Conservation (phyloP, 2,113 vertebrate species). For the Pungitius pungitius region DNA sequence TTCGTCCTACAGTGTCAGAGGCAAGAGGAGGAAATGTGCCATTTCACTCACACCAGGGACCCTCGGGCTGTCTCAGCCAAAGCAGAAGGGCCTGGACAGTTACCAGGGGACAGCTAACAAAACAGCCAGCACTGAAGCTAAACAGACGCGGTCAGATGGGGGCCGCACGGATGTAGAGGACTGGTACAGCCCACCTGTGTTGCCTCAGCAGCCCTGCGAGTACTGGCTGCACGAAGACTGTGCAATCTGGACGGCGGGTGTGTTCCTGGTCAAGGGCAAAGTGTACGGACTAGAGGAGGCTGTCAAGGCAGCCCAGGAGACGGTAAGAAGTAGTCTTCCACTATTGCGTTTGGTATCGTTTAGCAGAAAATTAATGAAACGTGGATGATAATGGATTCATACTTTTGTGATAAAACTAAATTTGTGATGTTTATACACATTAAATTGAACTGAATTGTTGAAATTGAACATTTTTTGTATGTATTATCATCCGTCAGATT, state of each 20-base stretch:
- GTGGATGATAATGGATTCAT: too few relatives aligned
- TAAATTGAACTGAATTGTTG: too few relatives aligned
- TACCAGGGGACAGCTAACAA: slow-evolving; percentile 38
- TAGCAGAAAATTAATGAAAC: too few relatives aligned
- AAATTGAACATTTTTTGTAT: too few relatives aligned
- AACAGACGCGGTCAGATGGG: slow-evolving; percentile 57
- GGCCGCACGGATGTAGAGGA: slow-evolving; percentile 49
- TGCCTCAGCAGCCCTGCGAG: slow-evolving; percentile 78
- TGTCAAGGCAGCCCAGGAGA: slow-evolving; percentile 76
- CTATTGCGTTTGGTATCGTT: too few relatives aligned
- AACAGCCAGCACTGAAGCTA: slow-evolving; percentile 61
- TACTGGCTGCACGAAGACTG: slow-evolving; percentile 86
- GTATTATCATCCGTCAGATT: too few relatives aligned
- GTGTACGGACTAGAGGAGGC: slow-evolving; percentile 83
- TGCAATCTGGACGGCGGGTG: slow-evolving; percentile 80
- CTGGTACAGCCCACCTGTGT: slow-evolving; percentile 81
- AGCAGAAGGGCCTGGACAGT: slow-evolving; percentile 46
- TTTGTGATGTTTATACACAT: too few relatives aligned
- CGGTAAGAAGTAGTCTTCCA: slow-evolving; percentile 62
- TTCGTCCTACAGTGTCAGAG: slow-evolving; percentile 46
- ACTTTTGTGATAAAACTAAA: too few relatives aligned
- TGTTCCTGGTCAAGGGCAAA: slow-evolving; percentile 82
- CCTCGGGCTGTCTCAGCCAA: slow-evolving; percentile 33
- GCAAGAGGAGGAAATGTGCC: slow-evolving; percentile 46
- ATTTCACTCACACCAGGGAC: background rate